Evolutionary conservation across 2,888 invertebrate genomes (phyloP), one percentile per base, ranked within the genome.

Genomic region (Bedellia somnulentella): DNA sequence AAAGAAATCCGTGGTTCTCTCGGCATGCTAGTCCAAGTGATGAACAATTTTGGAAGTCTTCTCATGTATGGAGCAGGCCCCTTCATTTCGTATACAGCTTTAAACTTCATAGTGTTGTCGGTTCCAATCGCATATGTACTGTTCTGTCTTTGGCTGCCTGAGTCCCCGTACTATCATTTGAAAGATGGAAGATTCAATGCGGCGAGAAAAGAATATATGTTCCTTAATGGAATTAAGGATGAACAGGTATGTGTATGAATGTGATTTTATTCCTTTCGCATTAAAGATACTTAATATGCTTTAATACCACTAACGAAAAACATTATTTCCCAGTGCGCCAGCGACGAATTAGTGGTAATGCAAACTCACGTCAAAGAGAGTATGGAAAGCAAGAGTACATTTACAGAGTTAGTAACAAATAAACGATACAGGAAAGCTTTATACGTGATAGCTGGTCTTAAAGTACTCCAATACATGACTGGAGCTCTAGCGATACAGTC

Each of bases 161-260:
- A 83, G 42, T 80, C 82, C 0, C 83, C 82, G 2, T 81, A 82
- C 39, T 82, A 71, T 40, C 59, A 82, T 26, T 48, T 84, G 21
- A 80, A 79, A 49, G 68, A 71, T 34, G 76, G 70, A 1, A 56
- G 70, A 15, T 42, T 66, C 3, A 63, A 59, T 2, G 66, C 67
- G 0, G 80, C 81, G 0, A 64, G 54, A 37, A 61, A 53, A 18
- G 68, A 60, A 33, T 63, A 78, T 23, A 54, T 56, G 43, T 47
- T 47, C 22, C 40, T 81, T 9, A 78, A 70, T 38, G 70, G 78
- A 13, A 57, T 60, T 27, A 54, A 49, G 8, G 58, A 70, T 46
- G 59, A 60, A 36, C 62, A 59, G 57, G 77, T 75, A 46, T 13
- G 30, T 13, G 6, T 24, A 16, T 23, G 16, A 14, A 15, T 8